Conservation (phyloP, 2,113 vertebrate species). For the Cathartes aura region DNA sequence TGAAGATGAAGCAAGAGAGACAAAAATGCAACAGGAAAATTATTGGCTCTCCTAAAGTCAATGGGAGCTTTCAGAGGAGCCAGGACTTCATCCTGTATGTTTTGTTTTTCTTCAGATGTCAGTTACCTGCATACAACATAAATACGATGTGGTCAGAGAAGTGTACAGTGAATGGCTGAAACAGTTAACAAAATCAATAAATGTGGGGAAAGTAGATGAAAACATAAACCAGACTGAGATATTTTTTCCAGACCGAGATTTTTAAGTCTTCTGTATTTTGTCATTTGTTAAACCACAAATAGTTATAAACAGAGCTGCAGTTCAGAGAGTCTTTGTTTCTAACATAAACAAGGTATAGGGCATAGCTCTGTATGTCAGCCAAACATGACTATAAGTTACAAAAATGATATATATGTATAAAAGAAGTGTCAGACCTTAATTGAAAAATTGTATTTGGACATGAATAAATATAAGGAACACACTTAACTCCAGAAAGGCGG, state of each 20-base stretch:
- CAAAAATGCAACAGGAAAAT: neutral
- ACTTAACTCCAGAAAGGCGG: slow-evolving; percentile 13
- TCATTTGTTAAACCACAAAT: slow-evolving; percentile 78
- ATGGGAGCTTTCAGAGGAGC: slow-evolving; percentile 5
- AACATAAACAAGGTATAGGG: slow-evolving; percentile 74
- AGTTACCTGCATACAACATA: slow-evolving; percentile 50
- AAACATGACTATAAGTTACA: slow-evolving; percentile 59
- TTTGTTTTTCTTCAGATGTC: slow-evolving; percentile 49
- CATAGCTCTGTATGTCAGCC: slow-evolving; percentile 64
- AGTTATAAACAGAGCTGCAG: slow-evolving; percentile 66
- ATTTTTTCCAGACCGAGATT: slow-evolving; percentile 74
- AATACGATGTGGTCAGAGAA: neutral
- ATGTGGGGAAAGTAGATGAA: slow-evolving; percentile 59
- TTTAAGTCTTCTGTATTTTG: slow-evolving; percentile 80
- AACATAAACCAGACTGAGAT: slow-evolving; percentile 77
- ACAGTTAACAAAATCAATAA: slow-evolving; percentile 72
- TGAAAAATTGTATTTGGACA: slow-evolving; percentile 60
- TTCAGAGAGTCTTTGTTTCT: slow-evolving; percentile 72
- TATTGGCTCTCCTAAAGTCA: neutral
- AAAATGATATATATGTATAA: slow-evolving; percentile 71
- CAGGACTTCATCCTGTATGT: neutral
- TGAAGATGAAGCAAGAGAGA: neutral
- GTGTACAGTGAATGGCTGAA: slow-evolving; percentile 49
- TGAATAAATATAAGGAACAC: slow-evolving; percentile 43
- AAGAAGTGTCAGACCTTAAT: slow-evolving; percentile 66